Evolutionary conservation across 1,140 invertebrate species (phyloP).

Genomic region (Trinorchestia longiramus): DNA sequence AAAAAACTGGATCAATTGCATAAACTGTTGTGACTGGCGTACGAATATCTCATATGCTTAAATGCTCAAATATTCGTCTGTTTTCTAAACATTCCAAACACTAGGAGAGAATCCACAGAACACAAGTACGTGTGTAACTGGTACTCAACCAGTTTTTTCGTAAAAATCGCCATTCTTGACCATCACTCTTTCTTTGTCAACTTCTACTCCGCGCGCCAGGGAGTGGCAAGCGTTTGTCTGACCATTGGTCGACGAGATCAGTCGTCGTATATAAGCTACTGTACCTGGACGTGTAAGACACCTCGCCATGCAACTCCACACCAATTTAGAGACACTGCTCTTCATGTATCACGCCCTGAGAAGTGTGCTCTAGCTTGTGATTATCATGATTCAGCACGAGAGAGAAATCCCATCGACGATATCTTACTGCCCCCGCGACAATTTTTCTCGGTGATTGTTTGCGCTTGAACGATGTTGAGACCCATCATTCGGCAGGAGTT

Average conservation of each 20-base stretch:
- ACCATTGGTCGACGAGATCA: neutral
- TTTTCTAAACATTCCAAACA: no score
- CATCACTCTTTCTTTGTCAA: neutral
- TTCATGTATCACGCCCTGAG: neutral
- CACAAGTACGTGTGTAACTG: neutral
- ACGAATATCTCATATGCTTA: no score
- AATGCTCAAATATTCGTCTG: no score
- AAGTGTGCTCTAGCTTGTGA: neutral
- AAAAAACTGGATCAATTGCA: no score
- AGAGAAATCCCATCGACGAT: neutral
- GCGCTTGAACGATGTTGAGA: neutral
- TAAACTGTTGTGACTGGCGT: no score
- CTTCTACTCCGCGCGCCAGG: neutral
- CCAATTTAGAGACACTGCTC: neutral
- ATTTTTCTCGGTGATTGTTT: neutral
- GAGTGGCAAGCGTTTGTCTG: neutral
- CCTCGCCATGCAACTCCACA: neutral
- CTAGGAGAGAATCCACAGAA: no score
- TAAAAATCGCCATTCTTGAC: neutral
- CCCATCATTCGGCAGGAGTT: no score
- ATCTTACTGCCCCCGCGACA: neutral
- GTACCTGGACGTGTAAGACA: neutral
- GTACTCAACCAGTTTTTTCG: neutral
- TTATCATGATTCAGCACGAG: neutral
- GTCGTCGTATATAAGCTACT: neutral